Conservation (phyloP, 2,113 vertebrate species). For the Pyrgilauda ruficollis region DNA sequence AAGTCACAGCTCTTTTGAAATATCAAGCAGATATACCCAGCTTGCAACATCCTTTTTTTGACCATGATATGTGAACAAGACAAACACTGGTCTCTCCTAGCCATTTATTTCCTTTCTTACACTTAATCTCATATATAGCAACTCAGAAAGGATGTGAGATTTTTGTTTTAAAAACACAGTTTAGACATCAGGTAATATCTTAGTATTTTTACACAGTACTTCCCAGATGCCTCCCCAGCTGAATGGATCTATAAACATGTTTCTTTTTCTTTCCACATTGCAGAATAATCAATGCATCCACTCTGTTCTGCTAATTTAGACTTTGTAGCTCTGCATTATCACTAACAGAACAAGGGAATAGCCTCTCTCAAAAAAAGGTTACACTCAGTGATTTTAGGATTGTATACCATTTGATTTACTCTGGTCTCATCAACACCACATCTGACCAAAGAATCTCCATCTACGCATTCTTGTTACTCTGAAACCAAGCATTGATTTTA, state of each 20-base stretch:
- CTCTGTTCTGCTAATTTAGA: background rate
- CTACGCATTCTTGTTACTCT: background rate
- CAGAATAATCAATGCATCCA: background rate
- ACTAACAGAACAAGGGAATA: background rate
- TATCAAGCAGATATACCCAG: background rate
- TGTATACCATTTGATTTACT: background rate
- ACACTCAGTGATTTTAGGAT: background rate
- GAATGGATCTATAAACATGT: background rate
- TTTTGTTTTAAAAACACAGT: background rate
- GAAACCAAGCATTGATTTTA: background rate
- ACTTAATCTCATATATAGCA: background rate
- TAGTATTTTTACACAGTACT: background rate
- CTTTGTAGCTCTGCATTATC: background rate
- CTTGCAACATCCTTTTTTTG: background rate
- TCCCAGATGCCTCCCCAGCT: background rate
- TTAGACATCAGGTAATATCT: background rate
- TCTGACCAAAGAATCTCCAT: background rate
- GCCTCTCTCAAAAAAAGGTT: background rate
- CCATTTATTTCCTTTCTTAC: background rate
- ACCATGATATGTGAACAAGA: rapidly evolving
- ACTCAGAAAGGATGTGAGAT: background rate
- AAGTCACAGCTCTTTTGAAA: background rate
- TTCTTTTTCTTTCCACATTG: background rate
- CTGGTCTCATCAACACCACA: background rate
- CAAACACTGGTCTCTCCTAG: background rate